These are phyloP conservation scores for Synergus gifuensis DNA, from an alignment of 2,888 invertebrate genomes.

Conservation along the genomic window DNA sequence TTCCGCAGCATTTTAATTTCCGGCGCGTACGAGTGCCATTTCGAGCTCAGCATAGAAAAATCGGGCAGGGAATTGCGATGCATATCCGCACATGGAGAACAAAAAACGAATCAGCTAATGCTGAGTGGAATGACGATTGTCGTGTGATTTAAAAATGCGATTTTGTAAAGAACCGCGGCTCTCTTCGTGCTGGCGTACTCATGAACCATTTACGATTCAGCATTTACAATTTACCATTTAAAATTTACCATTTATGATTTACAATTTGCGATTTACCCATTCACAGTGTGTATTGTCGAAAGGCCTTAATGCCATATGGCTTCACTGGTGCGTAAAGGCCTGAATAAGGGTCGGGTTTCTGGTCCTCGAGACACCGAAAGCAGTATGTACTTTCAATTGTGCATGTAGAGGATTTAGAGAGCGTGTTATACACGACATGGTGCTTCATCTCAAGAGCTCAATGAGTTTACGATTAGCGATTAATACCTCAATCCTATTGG, in stretches of 20 bases:
- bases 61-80: conserved; percentile 12
- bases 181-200: conserved; percentile 16
- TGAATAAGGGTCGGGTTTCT: neutral
- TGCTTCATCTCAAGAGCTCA: conserved; percentile 24
- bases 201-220: conserved; percentile 22
- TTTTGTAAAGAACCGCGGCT: conserved; percentile 21
- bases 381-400: conserved; percentile 2
- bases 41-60: conserved; percentile 11
- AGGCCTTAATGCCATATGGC: conserved; percentile 38
- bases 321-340: conserved; percentile 23
- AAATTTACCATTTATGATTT: conserved; percentile 11
- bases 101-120: neutral
- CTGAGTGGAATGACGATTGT: conserved; percentile 30
- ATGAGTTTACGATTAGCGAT: conserved; percentile 32
- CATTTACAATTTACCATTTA: conserved; percentile 5
- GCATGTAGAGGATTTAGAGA: neutral
- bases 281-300: neutral
- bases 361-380: conserved; percentile 31
- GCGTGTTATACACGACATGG: neutral
- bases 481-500: conserved; percentile 26
- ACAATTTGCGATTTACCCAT: neutral
- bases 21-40: conserved; percentile 23
- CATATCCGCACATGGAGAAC: neutral
- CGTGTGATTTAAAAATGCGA: conserved; percentile 17
- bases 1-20: conserved; percentile 10